Conservation (phyloP, 1,140 invertebrate species). For the Papilio polytes region DNA sequence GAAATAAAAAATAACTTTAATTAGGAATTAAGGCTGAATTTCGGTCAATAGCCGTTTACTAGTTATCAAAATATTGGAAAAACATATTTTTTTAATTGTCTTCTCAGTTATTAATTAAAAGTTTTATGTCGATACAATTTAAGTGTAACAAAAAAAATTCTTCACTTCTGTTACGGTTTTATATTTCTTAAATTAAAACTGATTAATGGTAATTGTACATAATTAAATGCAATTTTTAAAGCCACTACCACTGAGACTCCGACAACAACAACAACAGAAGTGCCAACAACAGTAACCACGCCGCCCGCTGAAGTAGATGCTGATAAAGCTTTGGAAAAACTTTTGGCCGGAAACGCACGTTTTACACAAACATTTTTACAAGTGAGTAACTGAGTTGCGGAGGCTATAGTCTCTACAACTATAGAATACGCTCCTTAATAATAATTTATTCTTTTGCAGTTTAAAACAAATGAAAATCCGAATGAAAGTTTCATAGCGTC, state of each 20-base stretch:
- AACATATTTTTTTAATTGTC: too few species aligned
- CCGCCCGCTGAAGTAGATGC: not conserved
- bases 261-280: conserved; percentile 10
- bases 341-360: conserved; percentile 42
- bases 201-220: too few species aligned
- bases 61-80: too few species aligned
- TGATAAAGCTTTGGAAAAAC: conserved; percentile 18
- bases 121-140: not conserved
- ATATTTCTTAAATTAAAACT: too few species aligned
- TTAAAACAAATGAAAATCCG: conserved; percentile 45
- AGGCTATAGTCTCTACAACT: too few species aligned
- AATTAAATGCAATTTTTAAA: not conserved
- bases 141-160: too few species aligned
- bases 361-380: conserved; percentile 48
- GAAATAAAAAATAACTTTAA: too few species aligned
- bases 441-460: not conserved
- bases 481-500: conserved; percentile 84
- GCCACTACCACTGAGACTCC: not conserved
- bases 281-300: not conserved
- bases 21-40: too few species aligned
- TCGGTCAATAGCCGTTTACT: too few species aligned
- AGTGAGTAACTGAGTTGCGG: conserved; percentile 41
- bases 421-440: not conserved
- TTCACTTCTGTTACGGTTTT: too few species aligned
- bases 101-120: too few species aligned